Base-by-base conservation (phyloP, 2,888 invertebrate species). In the Agonum fuliginosum region DNA sequence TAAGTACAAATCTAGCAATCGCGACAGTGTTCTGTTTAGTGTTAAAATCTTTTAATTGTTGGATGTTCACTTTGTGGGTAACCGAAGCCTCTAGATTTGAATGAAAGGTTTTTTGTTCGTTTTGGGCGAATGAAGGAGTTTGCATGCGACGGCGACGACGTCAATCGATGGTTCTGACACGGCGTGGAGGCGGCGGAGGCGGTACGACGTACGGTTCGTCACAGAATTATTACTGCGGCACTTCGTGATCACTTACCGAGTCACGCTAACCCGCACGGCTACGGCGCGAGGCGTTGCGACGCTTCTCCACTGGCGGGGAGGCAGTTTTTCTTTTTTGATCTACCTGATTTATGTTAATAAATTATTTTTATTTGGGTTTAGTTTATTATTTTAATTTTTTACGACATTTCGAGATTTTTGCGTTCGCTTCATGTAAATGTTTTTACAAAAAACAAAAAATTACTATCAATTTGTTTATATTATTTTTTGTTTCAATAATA, bases 201-300 rank as follows among this genome's bases (percentile, higher is more conserved):
- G 58, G 58, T 5, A 27, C 58, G 58, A 27, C 58, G 30, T 62
- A 62, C 27, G 30, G 58, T 62, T 62, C 30, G 58, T 62, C 58
- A 62, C 58, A 62, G 58, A 73, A 37, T 58, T 73, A 73, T 73
- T 34, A 73, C 73, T 73, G 73, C 73, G 54, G 73, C 73, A 73
- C 73, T 73, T 58, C 73, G 73, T 73, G 73, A 73, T 73, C 58
- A 54, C 54, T 73, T 73, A 73, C 34, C 10, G 51, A 34, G 73
- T 58, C 73, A 73, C 73, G 72, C 72, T 30, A 72, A 34, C 51
- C 54, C 34, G 34, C 8, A 37, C 2, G 30, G 30, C 30, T 30
- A 10, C 48, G 17, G 19, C 22, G 48, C 48, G 1, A 20, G 6
- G 8, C 17, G 30, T 6, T 30, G 30, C 48, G 34, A 62, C 30